Base-by-base conservation (phyloP, 2,113 vertebrate species). In the Bambusicola thoracicus region DNA sequence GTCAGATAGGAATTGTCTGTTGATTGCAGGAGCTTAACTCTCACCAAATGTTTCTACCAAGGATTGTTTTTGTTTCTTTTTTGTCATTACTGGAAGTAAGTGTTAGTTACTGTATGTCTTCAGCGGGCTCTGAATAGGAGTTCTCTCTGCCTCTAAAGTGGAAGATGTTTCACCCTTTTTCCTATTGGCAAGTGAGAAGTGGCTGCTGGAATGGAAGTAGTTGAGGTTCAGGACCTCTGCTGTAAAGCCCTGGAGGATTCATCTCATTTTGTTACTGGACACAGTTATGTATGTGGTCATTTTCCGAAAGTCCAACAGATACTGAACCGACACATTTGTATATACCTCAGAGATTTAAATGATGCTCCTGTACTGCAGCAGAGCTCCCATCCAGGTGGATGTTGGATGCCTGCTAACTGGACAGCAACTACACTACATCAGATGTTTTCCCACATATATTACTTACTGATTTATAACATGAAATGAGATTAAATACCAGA, bases 211-310 rank as follows among this genome's bases (percentile, higher is more conserved):
- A 78, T 61, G 6, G 20, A 81, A 78, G 68, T 49, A 63, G n/a
- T 1, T 56, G 38, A 78, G 27, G 10, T 67, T 80, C 65, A 86
- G 29, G 80, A 81, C 13, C 29, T 77, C 12, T 86, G 22, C 17
- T 75, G 22, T 72, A 81, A 94, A 66, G 29, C 14, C 77, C 32
- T 44, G 8, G 30, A 6, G 2, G 13, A 46, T 24, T 11, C 7
- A 22, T 36, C 22, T 81, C 15, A 0, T 48, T 36, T 34, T 59
- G 14, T 81, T 58, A 63, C 18, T 72, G 32, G 22, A 77, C 44
- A 65, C 4, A 11, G 2, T 2, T 43, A 40, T 1, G 0, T 13
- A 17, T 14, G 6, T 10, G 11, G 5, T 6, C 58, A 27, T 15
- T 48, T 76, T 77, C 72, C 80, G 27, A 21, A 62, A 66, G 18